Percentiles rank a stretch among this genome's conserved stretches.
Conservation (phyloP, 2,113 vertebrate genomes). For the Sinocyclocheilus anophthalmus region DNA sequence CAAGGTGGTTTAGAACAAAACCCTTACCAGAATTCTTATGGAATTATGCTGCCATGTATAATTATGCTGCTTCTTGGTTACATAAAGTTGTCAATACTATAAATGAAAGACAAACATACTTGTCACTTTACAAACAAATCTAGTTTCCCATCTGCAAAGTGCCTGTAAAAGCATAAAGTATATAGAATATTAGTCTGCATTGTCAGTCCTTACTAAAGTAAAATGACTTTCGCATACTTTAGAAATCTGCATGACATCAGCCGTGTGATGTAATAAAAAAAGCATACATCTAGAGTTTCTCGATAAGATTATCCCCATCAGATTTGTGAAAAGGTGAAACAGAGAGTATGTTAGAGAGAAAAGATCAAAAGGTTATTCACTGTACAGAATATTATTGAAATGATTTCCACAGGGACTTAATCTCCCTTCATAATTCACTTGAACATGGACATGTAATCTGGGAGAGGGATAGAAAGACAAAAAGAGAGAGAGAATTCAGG, state of each 20-base stretch:
- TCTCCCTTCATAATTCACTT: constrained; percentile 65
- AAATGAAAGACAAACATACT: too few species aligned
- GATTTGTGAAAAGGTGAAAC: constrained; percentile 26
- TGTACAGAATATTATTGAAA: constrained; percentile 65
- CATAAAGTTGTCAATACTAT: too few species aligned
- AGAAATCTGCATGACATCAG: constrained; percentile 7
- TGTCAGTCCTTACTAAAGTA: neutral
- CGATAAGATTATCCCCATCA: constrained; percentile 25
- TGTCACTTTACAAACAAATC: too few species aligned
- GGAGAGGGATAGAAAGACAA: constrained; percentile 1
- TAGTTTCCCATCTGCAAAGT: neutral
- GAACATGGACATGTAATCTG: constrained; percentile 70
- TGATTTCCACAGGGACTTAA: constrained; percentile 64
- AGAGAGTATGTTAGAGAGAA: constrained; percentile 4
- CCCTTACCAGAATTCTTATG: too few species aligned
- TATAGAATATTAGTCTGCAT: neutral
- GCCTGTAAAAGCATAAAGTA: neutral
- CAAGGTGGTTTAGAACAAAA: too few species aligned
- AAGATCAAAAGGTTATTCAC: constrained; percentile 55
- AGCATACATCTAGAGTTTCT: neutral
- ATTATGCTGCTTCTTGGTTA: too few species aligned
- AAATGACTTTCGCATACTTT: neutral
- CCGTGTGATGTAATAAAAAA: constrained; percentile 3
- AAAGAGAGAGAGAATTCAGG: constrained; percentile 49
- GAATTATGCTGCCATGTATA: too few species aligned